Conservation (phyloP, 2,113 vertebrate genomes). For the Pycnonotus jocosus region DNA sequence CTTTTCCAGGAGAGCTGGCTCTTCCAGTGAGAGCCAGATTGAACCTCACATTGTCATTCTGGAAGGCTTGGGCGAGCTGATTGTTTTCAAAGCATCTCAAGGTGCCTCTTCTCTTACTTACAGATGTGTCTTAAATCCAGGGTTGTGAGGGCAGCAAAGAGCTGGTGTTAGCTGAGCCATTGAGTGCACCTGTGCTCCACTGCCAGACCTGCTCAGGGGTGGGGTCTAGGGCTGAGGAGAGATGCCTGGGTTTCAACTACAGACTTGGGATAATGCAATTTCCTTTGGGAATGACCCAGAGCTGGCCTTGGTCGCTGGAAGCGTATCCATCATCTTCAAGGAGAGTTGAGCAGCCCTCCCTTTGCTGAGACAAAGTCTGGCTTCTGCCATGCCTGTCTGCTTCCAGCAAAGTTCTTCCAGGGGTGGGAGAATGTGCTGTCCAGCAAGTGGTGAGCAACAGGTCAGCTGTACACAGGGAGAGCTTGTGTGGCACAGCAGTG, state of each 20-base stretch:
- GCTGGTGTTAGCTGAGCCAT: background rate
- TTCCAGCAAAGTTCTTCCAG: background rate
- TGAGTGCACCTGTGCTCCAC: accelerated
- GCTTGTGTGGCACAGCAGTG: background rate
- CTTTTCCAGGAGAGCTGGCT: background rate
- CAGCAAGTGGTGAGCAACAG: background rate
- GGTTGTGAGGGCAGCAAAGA: background rate
- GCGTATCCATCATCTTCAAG: accelerated
- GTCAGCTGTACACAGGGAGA: background rate
- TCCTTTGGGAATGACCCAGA: background rate
- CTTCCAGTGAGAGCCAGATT: background rate
- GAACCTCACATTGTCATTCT: background rate
- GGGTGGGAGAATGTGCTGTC: accelerated
- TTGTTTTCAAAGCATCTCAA: background rate
- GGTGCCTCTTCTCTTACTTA: background rate
- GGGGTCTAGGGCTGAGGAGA: background rate
- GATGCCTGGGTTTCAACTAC: background rate
- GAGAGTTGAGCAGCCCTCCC: background rate
- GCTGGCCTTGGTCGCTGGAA: background rate
- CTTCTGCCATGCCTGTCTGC: background rate
- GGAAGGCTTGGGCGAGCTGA: background rate
- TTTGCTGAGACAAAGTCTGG: background rate
- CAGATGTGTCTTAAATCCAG: background rate
- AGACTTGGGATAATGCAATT: background rate
- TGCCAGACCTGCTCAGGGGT: background rate